These are phyloP conservation scores for Acronicta leporina DNA, from an alignment of 2,888 invertebrate genomes.

Conservation along the genomic window DNA sequence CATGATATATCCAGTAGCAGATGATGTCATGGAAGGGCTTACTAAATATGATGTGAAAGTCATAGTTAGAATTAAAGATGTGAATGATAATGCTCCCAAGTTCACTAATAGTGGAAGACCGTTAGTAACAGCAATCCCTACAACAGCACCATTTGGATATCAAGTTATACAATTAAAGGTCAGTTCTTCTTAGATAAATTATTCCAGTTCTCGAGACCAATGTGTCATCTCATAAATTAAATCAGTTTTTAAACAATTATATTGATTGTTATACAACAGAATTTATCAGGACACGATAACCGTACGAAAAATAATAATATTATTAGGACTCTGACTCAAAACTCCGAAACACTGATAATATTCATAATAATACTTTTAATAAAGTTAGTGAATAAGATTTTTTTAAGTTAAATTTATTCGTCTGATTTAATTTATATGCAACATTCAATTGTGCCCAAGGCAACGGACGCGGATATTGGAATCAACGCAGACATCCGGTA, in stretches of 20 bases:
- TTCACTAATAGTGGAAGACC: conserved; percentile 93
- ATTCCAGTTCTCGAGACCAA: no score
- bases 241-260: no score
- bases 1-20: conserved; percentile 93
- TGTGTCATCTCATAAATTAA: no score
- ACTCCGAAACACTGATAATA: no score
- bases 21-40: conserved; percentile 92
- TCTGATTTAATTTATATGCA: conserved; percentile 7
- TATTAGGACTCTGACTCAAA: no score
- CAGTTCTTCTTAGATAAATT: conserved; percentile 34
- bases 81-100: conserved; percentile 95
- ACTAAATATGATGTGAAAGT: conserved; percentile 94
- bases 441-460: conserved; percentile 77
- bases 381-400: background rate
- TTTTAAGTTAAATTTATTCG: background rate
- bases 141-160: conserved; percentile 94
- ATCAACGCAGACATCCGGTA: conserved; percentile 94
- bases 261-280: no score
- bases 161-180: conserved; percentile 93
- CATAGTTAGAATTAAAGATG: conserved; percentile 93
- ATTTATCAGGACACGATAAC: no score
- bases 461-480: conserved; percentile 93
- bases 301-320: no score
- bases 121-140: conserved; percentile 94
- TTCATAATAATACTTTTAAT: no score